Evolutionary conservation across 2,888 invertebrate genomes (phyloP), one percentile per base, ranked within the genome.

Genomic region (Achlya flavicornis): DNA sequence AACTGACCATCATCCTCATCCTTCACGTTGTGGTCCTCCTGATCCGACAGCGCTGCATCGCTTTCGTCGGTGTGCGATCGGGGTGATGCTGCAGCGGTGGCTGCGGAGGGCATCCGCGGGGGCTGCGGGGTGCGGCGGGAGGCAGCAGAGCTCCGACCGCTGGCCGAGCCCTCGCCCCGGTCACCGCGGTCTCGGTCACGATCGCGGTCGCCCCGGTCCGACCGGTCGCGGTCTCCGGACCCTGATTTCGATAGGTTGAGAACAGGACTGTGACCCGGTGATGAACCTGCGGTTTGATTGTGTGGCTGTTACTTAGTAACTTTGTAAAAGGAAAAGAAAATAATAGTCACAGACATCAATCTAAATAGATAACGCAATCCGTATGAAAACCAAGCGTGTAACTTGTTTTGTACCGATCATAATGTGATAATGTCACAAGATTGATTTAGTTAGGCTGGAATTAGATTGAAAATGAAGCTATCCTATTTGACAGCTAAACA

Each of bases 211-310:
- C 89, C 90, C 64, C 94, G 88, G 59, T 95, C 95, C 46, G 95
- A 87, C 48, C 92, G 80, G 58, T 95, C 95, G 81, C 97, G 97
- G 72, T 97, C 97, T 69, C 96, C 82, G 91, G 96, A 96, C 63
- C 97, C 97, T 65, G 97, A 97, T 92, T 98, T 98, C 64, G 98
- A 98, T 66, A 98, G 94, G 93, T 98, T 98, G 80, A 98, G 92
- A 74, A 98, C 98, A 69, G 98, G 98, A 96, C 98, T 98, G 94
- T 97, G 97, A 64, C 97, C 97, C 80, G 97, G 97, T 72, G 98
- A 97, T 68, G 98, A 98, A 76, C 96, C 97, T 97, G 94, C 57
- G 43, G 66, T 53, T 53, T 53, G 16, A 19, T 53, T 53, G 53
- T 53, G 53, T 19, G 10, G 10, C 19, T 19, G 19, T 53, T 53